Conservation (phyloP, 2,113 vertebrate species). For the Lepus europaeus region DNA sequence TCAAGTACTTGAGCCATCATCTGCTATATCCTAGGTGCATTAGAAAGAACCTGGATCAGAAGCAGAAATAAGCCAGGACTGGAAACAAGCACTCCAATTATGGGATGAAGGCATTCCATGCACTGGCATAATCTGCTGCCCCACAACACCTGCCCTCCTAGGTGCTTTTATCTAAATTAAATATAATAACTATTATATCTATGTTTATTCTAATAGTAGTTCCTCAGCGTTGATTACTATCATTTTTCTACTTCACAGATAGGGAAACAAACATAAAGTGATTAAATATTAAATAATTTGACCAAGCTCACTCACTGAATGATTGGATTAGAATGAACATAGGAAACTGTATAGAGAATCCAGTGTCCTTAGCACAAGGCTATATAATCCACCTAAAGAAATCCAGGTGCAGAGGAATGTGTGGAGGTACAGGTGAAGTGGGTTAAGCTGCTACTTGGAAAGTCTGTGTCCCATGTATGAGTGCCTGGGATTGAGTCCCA, state of each 20-base stretch:
- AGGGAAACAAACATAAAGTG: background rate
- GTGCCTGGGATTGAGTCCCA: too few relatives aligned
- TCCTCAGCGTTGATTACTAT: background rate
- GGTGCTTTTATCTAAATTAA: background rate
- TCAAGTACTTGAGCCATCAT: too few relatives aligned
- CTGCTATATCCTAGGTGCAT: too few relatives aligned
- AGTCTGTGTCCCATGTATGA: too few relatives aligned
- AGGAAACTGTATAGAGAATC: background rate
- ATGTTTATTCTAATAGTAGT: background rate
- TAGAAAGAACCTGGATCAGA: too few relatives aligned
- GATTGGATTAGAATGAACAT: background rate
- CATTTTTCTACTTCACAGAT: background rate
- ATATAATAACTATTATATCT: background rate
- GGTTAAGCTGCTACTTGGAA: too few relatives aligned
- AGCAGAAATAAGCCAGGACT: too few relatives aligned
- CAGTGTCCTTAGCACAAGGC: background rate
- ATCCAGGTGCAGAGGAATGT: too few relatives aligned
- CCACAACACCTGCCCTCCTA: background rate
- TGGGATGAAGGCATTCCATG: too few relatives aligned
- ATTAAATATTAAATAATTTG: conserved; percentile 41
- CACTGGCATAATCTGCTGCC: too few relatives aligned
- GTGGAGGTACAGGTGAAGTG: too few relatives aligned
- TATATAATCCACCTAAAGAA: background rate
- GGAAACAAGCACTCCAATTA: too few relatives aligned
- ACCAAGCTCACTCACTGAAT: background rate